Evolutionary conservation across 2,113 vertebrate species (phyloP), one percentile per base, ranked within the genome.

Genomic region (Rallus limicola): DNA sequence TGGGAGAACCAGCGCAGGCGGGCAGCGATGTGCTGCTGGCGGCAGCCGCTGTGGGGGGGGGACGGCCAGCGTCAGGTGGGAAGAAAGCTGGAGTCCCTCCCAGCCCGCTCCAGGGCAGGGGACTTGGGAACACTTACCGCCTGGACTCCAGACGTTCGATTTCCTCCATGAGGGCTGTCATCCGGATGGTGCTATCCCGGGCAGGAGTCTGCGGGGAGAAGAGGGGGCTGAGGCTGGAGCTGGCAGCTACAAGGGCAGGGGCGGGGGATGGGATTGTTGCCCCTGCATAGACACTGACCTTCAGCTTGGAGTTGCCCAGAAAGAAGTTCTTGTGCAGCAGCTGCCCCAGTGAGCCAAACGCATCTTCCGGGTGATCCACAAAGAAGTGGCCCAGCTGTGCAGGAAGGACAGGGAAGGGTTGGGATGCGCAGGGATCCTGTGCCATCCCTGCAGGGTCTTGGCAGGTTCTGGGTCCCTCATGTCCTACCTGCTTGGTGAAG

Each of bases 1-100:
- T 97, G 92, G 59, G 96, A 95, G 75, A 97, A 96, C 93, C 93
- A 96, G 62, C 95, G 95, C 44, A 96, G 48, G 34, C 92, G 85
- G 48, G 62, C 16, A 8, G 24, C 12, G 1, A 90, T 17, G 26
- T 38, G 42, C 14, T 50, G 53, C 29, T 3, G 58, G 13, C 79
- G 75, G 29, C 96, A 97, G 53, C 90, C 88, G 0, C 96, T 97
- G 79, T 0, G 0, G 31, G 44, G 10, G 10, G 34, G 20, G 13
- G 1, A 74, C 6, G 86, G 0, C 23, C 2, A 2, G 9, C 0
- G 0, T 92, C 55, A 77, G 15, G 44, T 0, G 0, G 29, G 4
- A 17, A 72, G 7, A 59, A 14, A 67, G 31, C 13, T 79, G 52
- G 8, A 87, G 13, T 1, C 2, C 5, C 10, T 4, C 6, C 5